Base-by-base conservation (phyloP, 2,797 vertebrate genomes). In the Poecilia gillii region DNA sequence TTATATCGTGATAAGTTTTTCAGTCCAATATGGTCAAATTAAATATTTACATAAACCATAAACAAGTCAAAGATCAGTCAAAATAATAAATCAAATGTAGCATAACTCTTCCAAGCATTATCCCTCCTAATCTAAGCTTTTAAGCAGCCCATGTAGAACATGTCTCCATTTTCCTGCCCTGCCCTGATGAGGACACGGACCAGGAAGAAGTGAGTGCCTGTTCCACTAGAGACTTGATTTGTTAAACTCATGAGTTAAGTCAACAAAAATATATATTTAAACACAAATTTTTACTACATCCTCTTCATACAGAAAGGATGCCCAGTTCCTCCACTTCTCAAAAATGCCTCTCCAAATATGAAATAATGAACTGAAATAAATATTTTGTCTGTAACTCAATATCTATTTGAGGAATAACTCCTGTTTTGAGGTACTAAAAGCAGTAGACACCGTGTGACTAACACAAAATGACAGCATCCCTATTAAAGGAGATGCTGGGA, bases 401-500 rank as follows among this genome's bases (percentile, higher is more conserved):
- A 57, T 28, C 53, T 57, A 57, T 57, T 57, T n/a, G 25, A 57
- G 53, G 6, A 57, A 28, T n/a, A 12, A 57, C 53, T n/a, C 25
- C 53, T 57, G 8, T n/a, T 49, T 36, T 46, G 53, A 45, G 31
- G 36, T 14, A 74, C 1, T 45, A 18, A 55, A 82, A 57, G 28
- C 31, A 47, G 82, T 53, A 36, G 64, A 78, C 74, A 66, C 59
- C 77, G 74, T 57, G 72, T 45, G 76, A 47, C 16, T 33, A 64
- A 66, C 79, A 51, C 25, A 16, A 86, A 70, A 80, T 46, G 55
- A 28, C 55, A 76, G 7, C 25, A 71, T 62, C n/a, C 5, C 7
- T 80, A 45, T 62, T n/a, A 80, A 76, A 41, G 25, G 46, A 81
- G 45, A 41, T 72, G 25, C 74, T 68, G 53, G 82, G 59, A 68